Evolutionary conservation across 2,113 vertebrate species (phyloP), one percentile per base, ranked within the genome.

Genomic region (Sprattus sprattus): DNA sequence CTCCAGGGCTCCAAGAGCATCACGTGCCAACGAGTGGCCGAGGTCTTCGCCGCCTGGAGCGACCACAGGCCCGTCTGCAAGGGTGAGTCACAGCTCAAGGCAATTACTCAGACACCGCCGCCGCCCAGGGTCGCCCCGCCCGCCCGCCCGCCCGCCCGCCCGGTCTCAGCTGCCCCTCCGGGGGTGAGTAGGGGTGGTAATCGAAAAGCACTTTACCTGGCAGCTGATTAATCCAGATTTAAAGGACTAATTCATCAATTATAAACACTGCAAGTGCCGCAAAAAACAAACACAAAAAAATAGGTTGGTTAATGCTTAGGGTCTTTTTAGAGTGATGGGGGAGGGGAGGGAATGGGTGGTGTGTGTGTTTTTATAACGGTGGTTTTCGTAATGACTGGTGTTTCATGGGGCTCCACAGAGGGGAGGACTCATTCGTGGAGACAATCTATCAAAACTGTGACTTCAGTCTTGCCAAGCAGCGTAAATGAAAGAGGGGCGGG

Each of bases 41-140:
- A 99, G 91, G 97, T 99, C 78, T 98, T 99, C 86, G 97, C 97
- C 45, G 97, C 97, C 83, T 99, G 98, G 98, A 99, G 97, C 91
- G 97, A 99, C 93, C 97, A 99, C 82, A 96, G 97, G 85, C 98
- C 98, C 13, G 96, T 97, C 13, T 99, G 98, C 92, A 99, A 98
- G 96, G 98, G 98, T 99, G 96, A 96, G 93, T 2, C 3, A 49
- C 71, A 49, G 28, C n/a, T 4, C 11, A 5, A 18, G 90, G 84
- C 64, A 71, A 71, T 71, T 71, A 71, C 64, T 39, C 39, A 39
- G 39, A 39, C 39, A 39, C 39, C 2, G 39, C n/a, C n/a, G n/a
- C n/a, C n/a, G n/a, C 8, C 64, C n/a, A 10, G 25, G 25, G 6
- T 4, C 7, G 6, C 60, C 22, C 20, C 57, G 20, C 57, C 57